Percentiles rank a stretch among this genome's conserved stretches.
Conservation (phyloP, 1,140 invertebrate species). For the Drosophila sp. region DNA sequence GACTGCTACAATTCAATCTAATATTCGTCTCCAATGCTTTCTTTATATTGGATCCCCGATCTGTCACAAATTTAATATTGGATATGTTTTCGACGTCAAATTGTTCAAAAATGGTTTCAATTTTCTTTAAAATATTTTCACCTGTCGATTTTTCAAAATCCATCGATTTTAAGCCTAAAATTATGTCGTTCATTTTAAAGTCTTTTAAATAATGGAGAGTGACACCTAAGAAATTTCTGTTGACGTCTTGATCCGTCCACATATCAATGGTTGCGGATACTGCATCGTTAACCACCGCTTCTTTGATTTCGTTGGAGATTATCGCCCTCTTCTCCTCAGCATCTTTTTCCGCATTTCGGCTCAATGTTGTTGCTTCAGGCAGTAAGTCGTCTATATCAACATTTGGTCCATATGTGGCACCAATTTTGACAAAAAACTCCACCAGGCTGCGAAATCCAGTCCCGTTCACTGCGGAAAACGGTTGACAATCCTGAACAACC, state of each 20-base stretch:
- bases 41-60: too few species aligned
- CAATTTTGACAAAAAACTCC: conserved; percentile 36
- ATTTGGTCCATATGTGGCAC: conserved; percentile 20
- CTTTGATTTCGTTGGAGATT: conserved; percentile 17
- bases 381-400: conserved; percentile 34
- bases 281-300: conserved; percentile 8
- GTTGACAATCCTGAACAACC: conserved; percentile 35
- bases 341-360: conserved; percentile 14
- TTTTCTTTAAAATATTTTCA: conserved; percentile 19
- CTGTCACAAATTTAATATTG: conserved; percentile 9
- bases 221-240: conserved; percentile 28
- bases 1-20: conserved; percentile 27
- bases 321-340: conserved; percentile 25
- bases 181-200: conserved; percentile 8
- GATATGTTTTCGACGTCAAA: conserved; percentile 19
- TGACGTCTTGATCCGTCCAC: conserved; percentile 25
- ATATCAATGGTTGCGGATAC: conserved; percentile 13
- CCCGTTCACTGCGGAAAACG: conserved; percentile 31
- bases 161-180: conserved; percentile 22
- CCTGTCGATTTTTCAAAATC: conserved; percentile 19
- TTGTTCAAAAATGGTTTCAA: conserved; percentile 5
- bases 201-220: conserved; percentile 23
- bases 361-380: conserved; percentile 29
- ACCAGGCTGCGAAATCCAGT: conserved; percentile 28
- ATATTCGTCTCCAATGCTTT: conserved; percentile 20